These are phyloP conservation scores for Schrankia costaestrigalis DNA, from an alignment of 2,888 invertebrate genomes.

Conservation along the genomic window DNA sequence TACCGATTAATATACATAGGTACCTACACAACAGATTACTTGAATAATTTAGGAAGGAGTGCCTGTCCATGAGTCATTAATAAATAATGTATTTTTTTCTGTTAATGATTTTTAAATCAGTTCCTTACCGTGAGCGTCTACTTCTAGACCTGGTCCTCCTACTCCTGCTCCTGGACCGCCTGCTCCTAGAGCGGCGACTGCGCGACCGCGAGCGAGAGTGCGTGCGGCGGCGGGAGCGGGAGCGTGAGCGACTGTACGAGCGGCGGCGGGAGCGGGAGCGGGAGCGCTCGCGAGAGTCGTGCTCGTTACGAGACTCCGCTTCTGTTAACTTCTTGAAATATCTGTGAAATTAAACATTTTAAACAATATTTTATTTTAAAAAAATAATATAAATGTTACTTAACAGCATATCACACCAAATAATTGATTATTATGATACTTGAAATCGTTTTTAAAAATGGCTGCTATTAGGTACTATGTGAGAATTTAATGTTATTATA, in stretches of 20 bases:
- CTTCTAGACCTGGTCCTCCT: constrained; percentile 52
- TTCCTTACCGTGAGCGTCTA: constrained; percentile 34
- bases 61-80: too few relatives aligned
- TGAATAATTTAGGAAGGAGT: too few relatives aligned
- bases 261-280: constrained; percentile 32
- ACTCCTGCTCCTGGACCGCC: constrained; percentile 50
- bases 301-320: constrained; percentile 72
- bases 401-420: neutral
- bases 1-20: too few relatives aligned
- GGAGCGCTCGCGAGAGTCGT: constrained; percentile 57
- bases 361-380: neutral
- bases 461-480: too few relatives aligned
- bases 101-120: neutral
- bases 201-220: constrained; percentile 44
- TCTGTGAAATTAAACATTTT: constrained; percentile 22
- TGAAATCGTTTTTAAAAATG: too few relatives aligned
- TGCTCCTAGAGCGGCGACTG: constrained; percentile 27
- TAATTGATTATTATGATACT: too few relatives aligned
- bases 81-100: too few relatives aligned
- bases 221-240: constrained; percentile 36
- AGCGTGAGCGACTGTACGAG: constrained; percentile 35
- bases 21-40: too few relatives aligned
- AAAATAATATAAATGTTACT: neutral
- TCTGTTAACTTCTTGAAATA: constrained; percentile 70
- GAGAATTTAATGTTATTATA: too few relatives aligned